A percentile compares a stretch with the other conserved stretches of the same genome.
Conservation (phyloP, 2,113 vertebrate species). For the Oryzias curvinotus region DNA sequence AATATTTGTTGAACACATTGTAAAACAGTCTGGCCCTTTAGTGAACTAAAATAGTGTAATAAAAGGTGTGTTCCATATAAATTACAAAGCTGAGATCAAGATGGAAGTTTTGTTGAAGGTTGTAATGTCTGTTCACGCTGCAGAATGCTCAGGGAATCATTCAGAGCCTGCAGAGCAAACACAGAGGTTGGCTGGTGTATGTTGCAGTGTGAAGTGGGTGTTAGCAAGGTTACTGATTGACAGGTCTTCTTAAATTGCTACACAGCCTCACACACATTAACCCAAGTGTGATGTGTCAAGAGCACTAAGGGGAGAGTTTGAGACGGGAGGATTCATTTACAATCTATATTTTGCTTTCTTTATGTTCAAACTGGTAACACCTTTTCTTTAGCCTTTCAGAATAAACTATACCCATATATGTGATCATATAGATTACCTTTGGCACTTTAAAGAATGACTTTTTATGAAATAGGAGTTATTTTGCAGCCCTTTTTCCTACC, state of each 20-base stretch:
- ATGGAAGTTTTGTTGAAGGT: no score
- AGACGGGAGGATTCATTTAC: background rate
- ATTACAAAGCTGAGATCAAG: no score
- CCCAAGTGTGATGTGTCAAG: slow-evolving; percentile 25
- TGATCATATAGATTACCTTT: no score
- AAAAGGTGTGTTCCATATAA: no score
- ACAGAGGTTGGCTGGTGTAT: background rate
- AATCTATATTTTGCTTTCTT: background rate
- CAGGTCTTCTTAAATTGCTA: slow-evolving; percentile 28
- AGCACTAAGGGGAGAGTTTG: background rate
- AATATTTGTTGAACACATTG: no score
- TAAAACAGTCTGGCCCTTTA: no score
- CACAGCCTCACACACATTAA: slow-evolving; percentile 54
- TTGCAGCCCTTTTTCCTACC: no score
- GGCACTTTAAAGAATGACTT: no score
- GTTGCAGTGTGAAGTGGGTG: slow-evolving; percentile 1
- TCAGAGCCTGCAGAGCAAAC: slow-evolving; percentile 5
- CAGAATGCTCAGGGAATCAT: background rate
- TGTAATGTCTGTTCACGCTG: background rate
- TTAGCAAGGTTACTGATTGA: slow-evolving; percentile 60
- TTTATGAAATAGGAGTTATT: no score
- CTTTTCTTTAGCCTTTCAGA: no score
- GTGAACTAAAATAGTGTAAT: no score
- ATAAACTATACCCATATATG: no score
- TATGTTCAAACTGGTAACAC: background rate